Evolutionary conservation across 2,113 vertebrate species (phyloP).

Genomic region (Australoheros scitulus): DNA sequence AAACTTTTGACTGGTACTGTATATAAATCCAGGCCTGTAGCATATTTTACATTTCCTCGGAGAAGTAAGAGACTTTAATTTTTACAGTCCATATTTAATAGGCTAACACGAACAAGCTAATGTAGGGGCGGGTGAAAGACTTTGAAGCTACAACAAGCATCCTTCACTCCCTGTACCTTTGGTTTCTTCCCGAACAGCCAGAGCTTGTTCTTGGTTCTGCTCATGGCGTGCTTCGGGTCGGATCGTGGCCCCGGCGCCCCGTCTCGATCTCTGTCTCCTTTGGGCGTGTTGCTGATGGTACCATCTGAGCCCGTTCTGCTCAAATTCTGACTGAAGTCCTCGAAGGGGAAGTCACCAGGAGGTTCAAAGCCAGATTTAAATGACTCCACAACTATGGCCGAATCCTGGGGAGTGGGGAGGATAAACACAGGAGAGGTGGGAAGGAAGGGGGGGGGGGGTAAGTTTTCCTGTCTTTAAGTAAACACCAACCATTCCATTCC

Average conservation of each 20-base stretch:
- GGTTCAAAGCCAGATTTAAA: conserved; percentile 98
- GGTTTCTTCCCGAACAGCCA: conserved; percentile 99
- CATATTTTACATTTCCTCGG: not conserved
- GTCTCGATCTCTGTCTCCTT: conserved; percentile 79
- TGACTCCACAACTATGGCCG: conserved; percentile 92
- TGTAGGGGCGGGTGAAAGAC: not conserved
- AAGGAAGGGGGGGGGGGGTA: not conserved
- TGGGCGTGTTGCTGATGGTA: conserved; percentile 90
- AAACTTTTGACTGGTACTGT: no score
- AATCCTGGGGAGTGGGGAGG: conserved; percentile 82
- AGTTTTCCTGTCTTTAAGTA: not conserved
- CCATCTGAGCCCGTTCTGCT: conserved; percentile 93
- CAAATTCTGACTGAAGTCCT: conserved; percentile 98
- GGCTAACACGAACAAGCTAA: not conserved
- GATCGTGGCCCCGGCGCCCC: conserved; percentile 79
- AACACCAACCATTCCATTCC: not conserved
- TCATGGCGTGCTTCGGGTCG: conserved; percentile 89
- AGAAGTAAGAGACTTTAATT: not conserved
- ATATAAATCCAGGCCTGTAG: no score
- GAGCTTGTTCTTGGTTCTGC: conserved; percentile 95
- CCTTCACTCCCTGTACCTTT: conserved; percentile 83
- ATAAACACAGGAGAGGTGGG: not conserved
- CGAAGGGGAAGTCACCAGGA: conserved; percentile 94
- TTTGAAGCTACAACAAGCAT: not conserved
- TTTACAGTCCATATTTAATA: not conserved